Conservation (phyloP, 2,888 invertebrate genomes). For the Ditylenchus weischeri region DNA sequence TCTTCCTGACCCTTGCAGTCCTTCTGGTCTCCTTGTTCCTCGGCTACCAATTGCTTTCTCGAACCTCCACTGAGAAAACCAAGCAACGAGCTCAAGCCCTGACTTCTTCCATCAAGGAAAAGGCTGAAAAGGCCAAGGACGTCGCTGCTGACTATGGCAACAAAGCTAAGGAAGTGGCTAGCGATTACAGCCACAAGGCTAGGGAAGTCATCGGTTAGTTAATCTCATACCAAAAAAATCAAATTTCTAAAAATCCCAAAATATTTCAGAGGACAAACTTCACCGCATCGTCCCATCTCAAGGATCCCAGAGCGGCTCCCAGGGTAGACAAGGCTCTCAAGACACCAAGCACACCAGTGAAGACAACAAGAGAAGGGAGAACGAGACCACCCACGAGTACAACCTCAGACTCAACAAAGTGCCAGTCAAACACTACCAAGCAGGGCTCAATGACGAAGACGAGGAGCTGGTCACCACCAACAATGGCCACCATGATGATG, state of each 20-base stretch:
- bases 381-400: constrained; percentile 11
- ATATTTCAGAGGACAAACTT: background rate
- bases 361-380: background rate
- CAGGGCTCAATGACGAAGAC: constrained; percentile 2
- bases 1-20: constrained; percentile 6
- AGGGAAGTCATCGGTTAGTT: constrained; percentile 9
- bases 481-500: constrained; percentile 1
- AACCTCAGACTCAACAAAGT: constrained; percentile 2
- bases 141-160: background rate
- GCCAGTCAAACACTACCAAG: constrained; percentile 3
- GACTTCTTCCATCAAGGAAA: no score
- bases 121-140: constrained; percentile 1
- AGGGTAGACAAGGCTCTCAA: no score
- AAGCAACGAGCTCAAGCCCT: no score
- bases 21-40: background rate
- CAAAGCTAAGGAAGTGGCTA: constrained; percentile 2
- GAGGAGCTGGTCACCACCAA: constrained; percentile 4
- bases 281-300: background rate
- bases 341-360: background rate
- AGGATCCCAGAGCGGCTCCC: no score
- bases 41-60: no score
- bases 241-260: background rate
- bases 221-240: background rate
- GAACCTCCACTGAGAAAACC: no score
- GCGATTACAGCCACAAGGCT: background rate